These are phyloP conservation scores for Agrotis exclamationis DNA, from an alignment of 2,888 invertebrate genomes.

Conservation along the genomic window DNA sequence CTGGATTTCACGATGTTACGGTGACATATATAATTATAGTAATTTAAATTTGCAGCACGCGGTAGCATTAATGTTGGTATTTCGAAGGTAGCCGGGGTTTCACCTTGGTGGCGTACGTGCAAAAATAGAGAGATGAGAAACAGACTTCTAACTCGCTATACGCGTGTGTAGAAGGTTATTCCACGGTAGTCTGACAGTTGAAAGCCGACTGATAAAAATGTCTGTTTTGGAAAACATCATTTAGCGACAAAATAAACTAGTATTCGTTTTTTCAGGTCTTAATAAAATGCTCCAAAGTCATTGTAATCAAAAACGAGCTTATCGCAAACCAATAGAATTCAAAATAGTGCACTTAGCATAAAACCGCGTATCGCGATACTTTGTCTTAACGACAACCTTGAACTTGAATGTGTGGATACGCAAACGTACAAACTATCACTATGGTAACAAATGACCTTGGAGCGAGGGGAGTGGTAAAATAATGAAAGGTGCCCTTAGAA, in stretches of 20 bases:
- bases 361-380: constrained; percentile 27
- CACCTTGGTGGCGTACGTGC: constrained; percentile 56
- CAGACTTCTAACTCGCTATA: constrained; percentile 34
- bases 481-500: constrained; percentile 37
- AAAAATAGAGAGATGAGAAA: constrained; percentile 42
- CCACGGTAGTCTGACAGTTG: constrained; percentile 3
- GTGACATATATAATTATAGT: neutral
- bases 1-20: too few species aligned
- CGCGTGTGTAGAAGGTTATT: constrained; percentile 36
- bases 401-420: constrained; percentile 43
- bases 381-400: constrained; percentile 40
- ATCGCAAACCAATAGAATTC: constrained; percentile 21
- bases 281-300: neutral
- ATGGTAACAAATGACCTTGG: constrained; percentile 50
- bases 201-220: neutral
- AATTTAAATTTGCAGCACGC: constrained; percentile 54
- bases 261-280: neutral
- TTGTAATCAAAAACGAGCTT: neutral
- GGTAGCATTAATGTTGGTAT: constrained; percentile 27
- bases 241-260: neutral
- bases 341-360: constrained; percentile 23
- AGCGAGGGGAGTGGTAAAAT: neutral
- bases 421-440: constrained; percentile 29
- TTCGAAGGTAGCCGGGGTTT: constrained; percentile 39
- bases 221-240: constrained; percentile 6